Percentiles rank a stretch among this genome's conserved stretches.
phyloP scores from a whole-genome alignment of 2,113 vertebrate genomes.

The Agapornis roseicollis region DNA sequence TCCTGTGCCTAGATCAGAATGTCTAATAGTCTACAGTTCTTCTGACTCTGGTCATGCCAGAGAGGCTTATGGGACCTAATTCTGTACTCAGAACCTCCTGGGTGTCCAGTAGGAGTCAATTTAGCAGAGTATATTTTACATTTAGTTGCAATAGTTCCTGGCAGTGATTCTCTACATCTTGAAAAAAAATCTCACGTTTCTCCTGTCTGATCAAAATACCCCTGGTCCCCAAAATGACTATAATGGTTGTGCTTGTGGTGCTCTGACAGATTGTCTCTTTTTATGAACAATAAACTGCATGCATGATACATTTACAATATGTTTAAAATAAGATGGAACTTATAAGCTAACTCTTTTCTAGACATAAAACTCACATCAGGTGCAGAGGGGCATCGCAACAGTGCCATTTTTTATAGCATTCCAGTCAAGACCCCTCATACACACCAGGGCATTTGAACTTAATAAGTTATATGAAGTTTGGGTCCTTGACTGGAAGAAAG shows the following conservation, averaged over 20 bases:
- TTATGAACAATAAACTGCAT: not conserved
- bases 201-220: not conserved
- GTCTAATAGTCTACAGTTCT: not conserved
- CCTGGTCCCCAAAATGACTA: not conserved
- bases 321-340: not conserved
- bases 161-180: not conserved
- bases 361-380: not conserved
- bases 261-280: not conserved
- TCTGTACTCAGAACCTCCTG: not conserved
- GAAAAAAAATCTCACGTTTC: not conserved
- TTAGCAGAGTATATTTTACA: not conserved
- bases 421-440: not conserved
- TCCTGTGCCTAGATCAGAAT: not conserved
- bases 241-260: not conserved
- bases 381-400: not conserved
- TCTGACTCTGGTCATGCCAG: not conserved
- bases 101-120: not conserved
- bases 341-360: not conserved
- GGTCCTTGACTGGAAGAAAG: not conserved
- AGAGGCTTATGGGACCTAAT: not conserved
- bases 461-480: not conserved
- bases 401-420: not conserved
- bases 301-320: not conserved
- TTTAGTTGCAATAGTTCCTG: not conserved
- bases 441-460: not conserved